Evolutionary conservation across 1,140 invertebrate genomes (phyloP), one percentile per base, ranked within the genome.

Genomic region (Liolophura sinensis): DNA sequence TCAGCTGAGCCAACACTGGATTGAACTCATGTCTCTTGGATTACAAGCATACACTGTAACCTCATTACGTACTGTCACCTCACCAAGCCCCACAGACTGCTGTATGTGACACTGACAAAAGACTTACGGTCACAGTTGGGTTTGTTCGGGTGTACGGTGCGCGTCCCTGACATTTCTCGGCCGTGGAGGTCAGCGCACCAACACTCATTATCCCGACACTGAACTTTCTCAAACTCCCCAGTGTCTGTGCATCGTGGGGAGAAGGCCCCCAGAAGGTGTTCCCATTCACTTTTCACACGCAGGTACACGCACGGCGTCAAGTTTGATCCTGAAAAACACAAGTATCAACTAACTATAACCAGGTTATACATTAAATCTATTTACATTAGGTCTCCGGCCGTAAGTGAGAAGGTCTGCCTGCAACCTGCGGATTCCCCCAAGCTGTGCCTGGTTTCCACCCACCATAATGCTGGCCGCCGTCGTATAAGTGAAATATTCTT

Each of bases 271-370:
- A 78, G 57, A 20, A 74, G 54, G 1, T 62, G 55, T 25, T 12
- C 52, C 16, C 72, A 67, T 22, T 65, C 68, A 27, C 74, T 65
- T 58, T 72, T 68, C 7, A 80, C 65, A 22, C 75, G 56, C 51
- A 74, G 65, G 56, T 67, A 77, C 6, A 77, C 70, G 70, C 80
- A 82, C 12, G 70, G 69, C 14, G 51, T 69, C 59, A 82, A 62
- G 57, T 76, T 78, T n/a, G 54, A 63, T 18, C 75, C 78, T 82
- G 72, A 25, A 73, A 73, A 27, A 69, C 40, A 69, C 55, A 73
- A 62, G 60, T 27, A 56, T 60, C 6, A 14, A 56, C 51, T 22
- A 11, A 60, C 60, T 60, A 31, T 22, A 31, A 50, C 20, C 14
- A 27, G 47, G 15, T 40, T 22, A 4, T 52, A 47, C 1, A 59